Base-by-base conservation (phyloP, 2,797 vertebrate species). In the Urocyon cinereoargenteus region DNA sequence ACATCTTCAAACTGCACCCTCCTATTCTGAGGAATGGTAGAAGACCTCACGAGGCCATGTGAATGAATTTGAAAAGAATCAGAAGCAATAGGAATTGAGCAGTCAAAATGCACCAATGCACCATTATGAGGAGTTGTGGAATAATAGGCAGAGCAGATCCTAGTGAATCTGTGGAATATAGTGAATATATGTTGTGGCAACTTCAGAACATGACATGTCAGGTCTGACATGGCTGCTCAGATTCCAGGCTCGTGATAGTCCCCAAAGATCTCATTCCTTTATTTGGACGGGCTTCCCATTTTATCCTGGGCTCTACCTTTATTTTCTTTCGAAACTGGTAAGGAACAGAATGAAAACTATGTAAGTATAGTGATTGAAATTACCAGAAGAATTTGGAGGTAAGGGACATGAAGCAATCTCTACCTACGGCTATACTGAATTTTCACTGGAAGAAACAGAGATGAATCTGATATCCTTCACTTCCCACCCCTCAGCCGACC, bases 361-460 rank as follows among this genome's bases (percentile, higher is more conserved):
- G 22, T 6, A 24, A 26, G 0, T 45, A 36, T 9, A 1, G 3
- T 1, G 8, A 40, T 57, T 0, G 36, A 19, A 31, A 45, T 26
- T 34, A 53, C 53, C 6, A 59, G 3, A 66, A 11, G 3, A 79
- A 49, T 61, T 12, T 40, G 2, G 2, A 1, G 13, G 4, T 51
- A 72, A 75, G 24, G 10, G 26, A 18, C 22, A 68, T 64, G 31
- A 77, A 59, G 24, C 21, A 26, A 66, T 62, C 34, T 9, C 2
- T 40, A 3, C 9, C 18, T 70, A 21, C 64, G 12, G 0, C 22
- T 61, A 2, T 40, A 14, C 15, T 77, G 15, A 49, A 10, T 61
- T 15, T 53, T 81, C 21, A 51, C 19, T 57, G 16, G 3, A 59
- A 55, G 49, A 59, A 15, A 53, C 28, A 26, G 16, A n/a, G 28